Base-by-base conservation (phyloP, 2,797 vertebrate species). In the Xenentodon cancila region DNA sequence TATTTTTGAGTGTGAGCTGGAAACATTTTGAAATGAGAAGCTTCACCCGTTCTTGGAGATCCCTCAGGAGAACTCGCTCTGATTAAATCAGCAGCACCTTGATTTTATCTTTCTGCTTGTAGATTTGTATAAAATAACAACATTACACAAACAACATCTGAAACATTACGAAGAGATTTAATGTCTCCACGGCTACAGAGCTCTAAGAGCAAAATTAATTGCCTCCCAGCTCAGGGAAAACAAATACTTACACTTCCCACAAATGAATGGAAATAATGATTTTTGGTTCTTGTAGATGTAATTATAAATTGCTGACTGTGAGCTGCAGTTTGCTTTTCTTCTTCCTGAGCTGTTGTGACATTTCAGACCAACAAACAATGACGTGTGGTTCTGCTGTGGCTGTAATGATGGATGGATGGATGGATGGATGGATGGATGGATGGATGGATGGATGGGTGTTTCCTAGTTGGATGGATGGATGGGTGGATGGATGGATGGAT, bases 71-170 rank as follows among this genome's bases (percentile, higher is more conserved):
- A 64, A 27, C 16, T 9, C 19, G 8, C 2, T 7, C 0, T 50
- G 55, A 74, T 77, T 27, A 59, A 75, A 75, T 64, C 71, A 59
- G 63, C 52, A 1, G 48, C 51, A 27, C 9, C 49, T 42, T 1
- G 60, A 67, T 82, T 61, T 56, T 3, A 81, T 77, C 50, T 11
- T 9, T 50, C 43, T 6, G 20, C 21, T 11, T 3, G 32, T 59
- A 68, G 78, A 76, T 76, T 51, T 69, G 68, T 57, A 21, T 68
- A 47, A 59, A 71, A 77, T 63, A 60, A 59, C 50, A 70, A 49
- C 46, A 62, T 73, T 53, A 73, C 47, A 56, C 12, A 5, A 51
- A 61, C 47, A 18, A 19, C 40, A 27, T 34, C 43, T 27, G 49
- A 11, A 69, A 77, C 34, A 64, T 67, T 46, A 59, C 18, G 43